phyloP scores from a whole-genome alignment of 2,113 vertebrate species.

The Axis porcinus region DNA sequence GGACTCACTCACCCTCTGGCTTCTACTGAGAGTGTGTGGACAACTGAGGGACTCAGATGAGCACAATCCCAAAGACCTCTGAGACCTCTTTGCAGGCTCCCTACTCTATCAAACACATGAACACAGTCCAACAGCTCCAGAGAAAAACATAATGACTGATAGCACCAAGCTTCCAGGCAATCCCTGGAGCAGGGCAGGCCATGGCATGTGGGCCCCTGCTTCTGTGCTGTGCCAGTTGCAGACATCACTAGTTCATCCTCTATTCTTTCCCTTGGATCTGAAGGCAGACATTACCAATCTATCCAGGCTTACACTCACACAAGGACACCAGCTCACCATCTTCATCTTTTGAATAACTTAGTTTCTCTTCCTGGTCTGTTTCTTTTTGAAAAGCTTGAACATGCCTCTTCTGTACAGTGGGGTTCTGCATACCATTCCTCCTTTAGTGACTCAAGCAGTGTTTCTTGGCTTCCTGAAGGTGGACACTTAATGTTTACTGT shows the following conservation, averaged over 20 bases:
- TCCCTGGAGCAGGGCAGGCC: not conserved
- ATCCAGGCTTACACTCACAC: too few relatives aligned
- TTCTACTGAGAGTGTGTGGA: not conserved
- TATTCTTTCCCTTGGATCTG: not conserved
- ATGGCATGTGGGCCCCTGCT: accelerated
- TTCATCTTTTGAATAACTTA: not conserved
- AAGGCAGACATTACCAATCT: not conserved
- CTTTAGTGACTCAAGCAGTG: too few relatives aligned
- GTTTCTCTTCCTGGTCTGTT: not conserved
- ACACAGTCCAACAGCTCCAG: not conserved
- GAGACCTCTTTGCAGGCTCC: not conserved
- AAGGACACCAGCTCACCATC: not conserved
- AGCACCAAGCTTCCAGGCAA: not conserved
- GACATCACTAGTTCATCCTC: not conserved
- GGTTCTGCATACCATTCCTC: not conserved
- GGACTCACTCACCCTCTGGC: accelerated
- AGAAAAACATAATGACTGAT: not conserved
- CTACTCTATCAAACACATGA: not conserved
- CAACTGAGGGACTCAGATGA: not conserved
- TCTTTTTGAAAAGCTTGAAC: not conserved
- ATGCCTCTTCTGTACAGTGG: not conserved
- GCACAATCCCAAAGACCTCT: not conserved
- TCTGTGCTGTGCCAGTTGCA: not conserved
- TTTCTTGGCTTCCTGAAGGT: not conserved
- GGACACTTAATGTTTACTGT: not conserved